A percentile compares a stretch with the other conserved stretches of the same genome.
These are phyloP conservation scores for Lepidurus packardi DNA, from an alignment of 1,140 invertebrate species.

Conservation along the genomic window DNA sequence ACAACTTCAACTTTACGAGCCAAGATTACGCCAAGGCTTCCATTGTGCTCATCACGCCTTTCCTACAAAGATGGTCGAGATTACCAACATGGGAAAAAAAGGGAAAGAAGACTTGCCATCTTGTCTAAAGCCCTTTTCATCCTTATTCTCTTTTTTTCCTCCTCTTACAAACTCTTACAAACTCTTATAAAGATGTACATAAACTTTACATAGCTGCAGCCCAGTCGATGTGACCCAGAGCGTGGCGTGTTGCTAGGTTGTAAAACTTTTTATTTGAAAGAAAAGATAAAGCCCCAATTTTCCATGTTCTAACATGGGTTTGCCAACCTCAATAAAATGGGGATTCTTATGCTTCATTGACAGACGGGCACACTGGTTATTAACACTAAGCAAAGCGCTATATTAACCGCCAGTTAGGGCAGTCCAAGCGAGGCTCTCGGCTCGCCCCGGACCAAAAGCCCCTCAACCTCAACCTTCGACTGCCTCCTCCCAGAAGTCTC, in stretches of 20 bases:
- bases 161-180: background rate
- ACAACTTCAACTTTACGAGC: conserved; percentile 21
- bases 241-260: conserved; percentile 16
- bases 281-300: background rate
- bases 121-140: background rate
- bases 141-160: background rate
- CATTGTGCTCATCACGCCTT: conserved; percentile 21
- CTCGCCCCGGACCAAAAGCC: too few species aligned
- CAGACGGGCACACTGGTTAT: conserved; percentile 3
- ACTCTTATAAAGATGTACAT: background rate
- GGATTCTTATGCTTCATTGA: background rate
- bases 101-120: background rate
- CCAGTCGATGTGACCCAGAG: background rate
- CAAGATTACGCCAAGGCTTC: conserved; percentile 21
- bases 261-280: background rate
- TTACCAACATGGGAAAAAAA: background rate
- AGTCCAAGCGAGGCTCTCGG: too few species aligned
- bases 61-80: conserved; percentile 9
- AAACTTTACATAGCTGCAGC: background rate
- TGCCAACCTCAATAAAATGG: conserved; percentile 5
- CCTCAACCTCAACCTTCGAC: too few species aligned
- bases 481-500: too few species aligned
- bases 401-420: too few species aligned
- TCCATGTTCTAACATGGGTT: conserved; percentile 15
- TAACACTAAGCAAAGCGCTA: background rate